Percentiles rank a stretch among this genome's conserved stretches.
phyloP scores from a whole-genome alignment of 1,140 invertebrate genomes.

The Pogonus chalceus region DNA sequence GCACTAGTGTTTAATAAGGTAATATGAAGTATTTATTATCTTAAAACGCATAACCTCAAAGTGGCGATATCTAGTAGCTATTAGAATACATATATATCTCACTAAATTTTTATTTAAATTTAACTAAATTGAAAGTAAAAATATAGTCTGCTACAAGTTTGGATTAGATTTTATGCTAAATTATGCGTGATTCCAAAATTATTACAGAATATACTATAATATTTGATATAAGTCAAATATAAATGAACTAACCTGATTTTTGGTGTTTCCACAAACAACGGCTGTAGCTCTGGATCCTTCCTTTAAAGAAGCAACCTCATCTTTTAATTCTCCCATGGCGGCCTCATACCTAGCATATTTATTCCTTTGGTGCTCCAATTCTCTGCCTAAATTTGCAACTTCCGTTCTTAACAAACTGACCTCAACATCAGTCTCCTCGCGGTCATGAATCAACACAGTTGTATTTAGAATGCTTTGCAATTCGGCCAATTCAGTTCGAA shows the following conservation, averaged over 20 bases:
- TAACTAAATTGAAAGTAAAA: too few relatives aligned
- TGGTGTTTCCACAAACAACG: slow-evolving; percentile 27
- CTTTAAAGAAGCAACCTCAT: slow-evolving; percentile 28
- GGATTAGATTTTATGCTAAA: too few relatives aligned
- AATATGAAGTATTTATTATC: too few relatives aligned
- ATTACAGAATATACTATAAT: too few relatives aligned
- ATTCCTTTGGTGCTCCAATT: slow-evolving; percentile 25
- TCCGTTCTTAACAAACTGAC: slow-evolving; percentile 30
- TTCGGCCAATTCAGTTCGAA: slow-evolving; percentile 34
- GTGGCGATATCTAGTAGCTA: too few relatives aligned
- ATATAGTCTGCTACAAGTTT: too few relatives aligned
- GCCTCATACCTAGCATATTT: slow-evolving; percentile 29
- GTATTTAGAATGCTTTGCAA: slow-evolving; percentile 32
- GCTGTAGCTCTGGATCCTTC: slow-evolving; percentile 26
- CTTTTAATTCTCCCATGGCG: slow-evolving; percentile 23
- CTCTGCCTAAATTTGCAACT: slow-evolving; percentile 28
- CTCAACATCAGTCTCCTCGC: slow-evolving; percentile 27
- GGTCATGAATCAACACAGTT: slow-evolving; percentile 27
- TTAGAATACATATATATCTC: too few relatives aligned
- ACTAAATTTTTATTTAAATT: too few relatives aligned
- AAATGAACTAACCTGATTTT: slow-evolving; percentile 35
- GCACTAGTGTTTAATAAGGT: too few relatives aligned
- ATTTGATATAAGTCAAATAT: too few relatives aligned
- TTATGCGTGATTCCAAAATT: too few relatives aligned
- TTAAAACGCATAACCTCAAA: too few relatives aligned